Evolutionary conservation across 2,888 invertebrate genomes (phyloP).

Genomic region (Halocaridina rubra): DNA sequence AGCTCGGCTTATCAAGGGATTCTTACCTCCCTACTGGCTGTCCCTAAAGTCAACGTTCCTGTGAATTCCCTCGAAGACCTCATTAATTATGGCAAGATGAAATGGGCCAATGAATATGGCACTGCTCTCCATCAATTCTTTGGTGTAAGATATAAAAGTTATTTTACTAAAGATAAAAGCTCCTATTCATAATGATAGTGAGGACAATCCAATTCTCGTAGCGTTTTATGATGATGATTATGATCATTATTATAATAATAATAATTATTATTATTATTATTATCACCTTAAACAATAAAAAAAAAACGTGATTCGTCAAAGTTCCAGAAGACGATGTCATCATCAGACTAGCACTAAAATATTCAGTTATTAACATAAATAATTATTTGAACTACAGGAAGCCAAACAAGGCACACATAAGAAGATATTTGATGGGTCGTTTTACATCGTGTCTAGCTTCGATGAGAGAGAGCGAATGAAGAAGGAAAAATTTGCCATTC

Average conservation of each 20-base stretch:
- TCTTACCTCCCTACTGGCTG: slow-evolving; percentile 36
- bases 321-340: too few relatives aligned
- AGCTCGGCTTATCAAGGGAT: slow-evolving; percentile 27
- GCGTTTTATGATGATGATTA: neutral
- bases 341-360: too few relatives aligned
- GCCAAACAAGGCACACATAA: neutral
- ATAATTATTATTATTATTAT: too few relatives aligned
- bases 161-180: too few relatives aligned
- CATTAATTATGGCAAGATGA: neutral
- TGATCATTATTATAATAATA: too few relatives aligned
- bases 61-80: slow-evolving; percentile 38
- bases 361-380: too few relatives aligned
- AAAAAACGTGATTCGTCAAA: too few relatives aligned
- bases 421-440: neutral
- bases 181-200: too few relatives aligned
- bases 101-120: slow-evolving; percentile 22
- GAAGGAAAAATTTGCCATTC: neutral
- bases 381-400: too few relatives aligned
- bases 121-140: slow-evolving; percentile 25
- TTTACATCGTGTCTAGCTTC: neutral
- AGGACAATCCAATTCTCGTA: too few relatives aligned
- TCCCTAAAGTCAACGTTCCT: slow-evolving; percentile 23
- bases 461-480: neutral
- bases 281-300: too few relatives aligned
- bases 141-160: slow-evolving; percentile 1